phyloP scores from a whole-genome alignment of 2,797 vertebrate species.

The Hypotaenidia philippensis region DNA sequence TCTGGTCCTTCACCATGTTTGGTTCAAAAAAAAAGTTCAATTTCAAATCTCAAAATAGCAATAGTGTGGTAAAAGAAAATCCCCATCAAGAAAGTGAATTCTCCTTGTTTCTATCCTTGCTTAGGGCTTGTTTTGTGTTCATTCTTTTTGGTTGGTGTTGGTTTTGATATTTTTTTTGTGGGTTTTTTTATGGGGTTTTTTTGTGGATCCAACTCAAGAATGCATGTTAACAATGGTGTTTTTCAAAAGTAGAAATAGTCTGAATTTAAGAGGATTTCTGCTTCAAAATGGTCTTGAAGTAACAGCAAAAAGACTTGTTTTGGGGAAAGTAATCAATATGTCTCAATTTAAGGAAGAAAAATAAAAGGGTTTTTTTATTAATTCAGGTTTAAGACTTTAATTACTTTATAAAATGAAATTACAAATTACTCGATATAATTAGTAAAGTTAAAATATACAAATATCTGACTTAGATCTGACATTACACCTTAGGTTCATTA shows the following conservation, averaged over 20 bases:
- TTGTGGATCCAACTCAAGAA: background rate
- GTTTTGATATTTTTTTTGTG: fast-evolving
- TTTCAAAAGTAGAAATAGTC: background rate
- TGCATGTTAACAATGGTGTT: background rate
- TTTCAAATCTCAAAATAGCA: background rate
- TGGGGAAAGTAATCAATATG: background rate
- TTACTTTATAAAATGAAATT: background rate
- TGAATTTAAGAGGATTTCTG: background rate
- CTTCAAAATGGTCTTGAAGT: background rate
- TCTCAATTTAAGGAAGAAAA: no score
- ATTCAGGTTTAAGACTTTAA: background rate
- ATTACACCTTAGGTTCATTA: background rate
- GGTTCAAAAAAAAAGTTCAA: fast-evolving
- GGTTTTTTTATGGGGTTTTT: fast-evolving
- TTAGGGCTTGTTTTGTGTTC: no score
- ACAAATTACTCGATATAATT: background rate
- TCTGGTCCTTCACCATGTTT: background rate
- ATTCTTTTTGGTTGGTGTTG: no score
- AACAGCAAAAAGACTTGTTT: background rate
- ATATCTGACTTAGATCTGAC: background rate
- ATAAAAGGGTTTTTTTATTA: background rate
- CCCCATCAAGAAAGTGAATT: background rate
- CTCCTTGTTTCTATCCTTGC: background rate
- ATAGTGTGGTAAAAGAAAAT: background rate
- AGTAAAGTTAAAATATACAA: background rate